Evolutionary conservation across 2,797 vertebrate species (phyloP), one percentile per base, ranked within the genome.

Genomic region (Megalops cyprinoides): DNA sequence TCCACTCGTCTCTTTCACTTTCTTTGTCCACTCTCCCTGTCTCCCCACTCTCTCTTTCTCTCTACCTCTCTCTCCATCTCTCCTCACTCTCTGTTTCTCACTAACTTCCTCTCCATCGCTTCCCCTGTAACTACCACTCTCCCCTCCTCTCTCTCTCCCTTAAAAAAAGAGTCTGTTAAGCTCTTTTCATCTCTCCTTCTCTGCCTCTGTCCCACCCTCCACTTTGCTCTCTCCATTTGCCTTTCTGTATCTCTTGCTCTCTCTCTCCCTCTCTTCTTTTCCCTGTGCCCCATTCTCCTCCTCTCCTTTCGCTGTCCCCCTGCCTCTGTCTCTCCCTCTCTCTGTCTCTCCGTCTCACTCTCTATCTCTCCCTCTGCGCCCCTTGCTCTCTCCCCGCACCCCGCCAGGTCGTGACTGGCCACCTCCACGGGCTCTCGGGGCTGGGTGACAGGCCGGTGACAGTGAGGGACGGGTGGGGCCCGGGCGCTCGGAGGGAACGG

Each of bases 331-430:
- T 53, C 51, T 58, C 23, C 2, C 79, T 39, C 49, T 53, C 37
- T 49, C 55, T 56, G 49, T n/a, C n/a, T 20, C 80, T 49, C 79
- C 85, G 83, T 83, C 81, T 31, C 84, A 75, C 81, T 89, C 89
- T 90, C 91, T 87, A 86, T 86, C 79, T 76, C 83, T 82, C 85
- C 88, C 85, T 86, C 83, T n/a, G n/a, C n/a, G n/a, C 75, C 81
- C 88, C 89, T 90, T 91, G 87, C 86, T 87, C 79, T 76, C 85
- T 86, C 86, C 90, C 94, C 89, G 91, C 83, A 90, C 90, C 91
- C 90, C 87, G 87, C 83, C 86, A 82, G 89, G 88, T 88, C 88
- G 90, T 87, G 89, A 91, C 87, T 86, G 86, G 87, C 89, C 87
- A 87, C 86, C 84, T 79, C 67, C 31, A 69, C 23, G 18, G 51